Conservation (phyloP, 2,797 vertebrate genomes). For the Micrastur ruficollis region DNA sequence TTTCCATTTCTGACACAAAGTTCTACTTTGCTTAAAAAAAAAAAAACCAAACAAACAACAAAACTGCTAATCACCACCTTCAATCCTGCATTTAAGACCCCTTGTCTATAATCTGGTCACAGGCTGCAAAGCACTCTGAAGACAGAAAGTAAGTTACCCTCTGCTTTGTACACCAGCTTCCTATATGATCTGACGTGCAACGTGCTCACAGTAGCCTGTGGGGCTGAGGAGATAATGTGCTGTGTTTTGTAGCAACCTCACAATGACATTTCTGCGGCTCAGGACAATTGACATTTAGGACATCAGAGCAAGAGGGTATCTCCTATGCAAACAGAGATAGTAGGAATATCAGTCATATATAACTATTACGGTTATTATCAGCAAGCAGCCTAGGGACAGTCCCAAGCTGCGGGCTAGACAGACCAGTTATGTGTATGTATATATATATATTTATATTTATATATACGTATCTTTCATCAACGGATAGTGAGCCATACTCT, state of each 20-base stretch:
- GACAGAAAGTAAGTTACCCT: neutral
- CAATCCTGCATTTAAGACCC: neutral
- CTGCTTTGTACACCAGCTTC: neutral
- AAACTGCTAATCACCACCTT: neutral
- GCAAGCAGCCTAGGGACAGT: neutral
- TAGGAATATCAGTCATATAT: neutral
- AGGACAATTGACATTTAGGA: neutral
- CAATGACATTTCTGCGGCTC: neutral
- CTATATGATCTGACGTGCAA: neutral
- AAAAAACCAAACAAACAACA: too few species aligned
- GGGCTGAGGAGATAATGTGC: neutral
- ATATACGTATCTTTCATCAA: neutral
- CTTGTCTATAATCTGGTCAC: neutral
- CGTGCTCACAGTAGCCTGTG: neutral
- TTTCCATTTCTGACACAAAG: neutral
- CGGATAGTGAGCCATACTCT: neutral
- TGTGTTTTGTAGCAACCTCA: neutral
- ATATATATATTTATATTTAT: neutral
- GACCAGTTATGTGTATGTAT: neutral
- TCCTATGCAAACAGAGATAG: neutral
- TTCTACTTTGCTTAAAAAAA: neutral
- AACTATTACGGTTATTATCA: neutral
- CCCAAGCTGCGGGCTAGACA: neutral
- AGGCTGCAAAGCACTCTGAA: neutral
- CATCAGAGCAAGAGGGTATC: neutral